phyloP scores from a whole-genome alignment of 2,888 invertebrate genomes.

The Boloria euphrosyne region DNA sequence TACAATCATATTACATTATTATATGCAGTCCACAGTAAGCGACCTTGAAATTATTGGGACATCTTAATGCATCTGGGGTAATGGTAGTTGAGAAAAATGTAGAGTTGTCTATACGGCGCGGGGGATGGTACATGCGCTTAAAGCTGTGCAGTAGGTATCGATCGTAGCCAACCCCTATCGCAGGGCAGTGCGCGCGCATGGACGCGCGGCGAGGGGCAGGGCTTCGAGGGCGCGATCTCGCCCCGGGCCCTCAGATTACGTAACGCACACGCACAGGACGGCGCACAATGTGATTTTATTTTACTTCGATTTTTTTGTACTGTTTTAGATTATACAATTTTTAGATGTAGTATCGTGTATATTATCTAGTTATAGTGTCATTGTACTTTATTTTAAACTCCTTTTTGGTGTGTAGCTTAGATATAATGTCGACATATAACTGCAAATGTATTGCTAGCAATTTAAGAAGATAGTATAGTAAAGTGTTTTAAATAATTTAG shows the following conservation, averaged over 20 bases:
- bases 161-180: slow-evolving; percentile 39
- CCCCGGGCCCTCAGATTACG: slow-evolving; percentile 76
- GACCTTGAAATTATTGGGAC: slow-evolving; percentile 49
- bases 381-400: slow-evolving; percentile 49
- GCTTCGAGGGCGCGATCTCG: slow-evolving; percentile 56
- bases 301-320: slow-evolving; percentile 74
- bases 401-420: slow-evolving; percentile 63
- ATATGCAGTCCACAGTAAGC: neutral
- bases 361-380: slow-evolving; percentile 72
- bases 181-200: slow-evolving; percentile 31
- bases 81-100: slow-evolving; percentile 43
- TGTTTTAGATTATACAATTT: slow-evolving; percentile 78
- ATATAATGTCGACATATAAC: slow-evolving; percentile 48
- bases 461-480: slow-evolving; percentile 41
- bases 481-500: slow-evolving; percentile 16
- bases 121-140: slow-evolving; percentile 43
- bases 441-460: slow-evolving; percentile 57
- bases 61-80: slow-evolving; percentile 59
- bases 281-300: slow-evolving; percentile 82
- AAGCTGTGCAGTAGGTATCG: slow-evolving; percentile 44
- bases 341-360: slow-evolving; percentile 75
- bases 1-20: neutral
- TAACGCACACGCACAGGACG: slow-evolving; percentile 81
- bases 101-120: slow-evolving; percentile 43
- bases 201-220: slow-evolving; percentile 40